Base-by-base conservation (phyloP, 2,113 vertebrate species). In the Rousettus leschenaultii region DNA sequence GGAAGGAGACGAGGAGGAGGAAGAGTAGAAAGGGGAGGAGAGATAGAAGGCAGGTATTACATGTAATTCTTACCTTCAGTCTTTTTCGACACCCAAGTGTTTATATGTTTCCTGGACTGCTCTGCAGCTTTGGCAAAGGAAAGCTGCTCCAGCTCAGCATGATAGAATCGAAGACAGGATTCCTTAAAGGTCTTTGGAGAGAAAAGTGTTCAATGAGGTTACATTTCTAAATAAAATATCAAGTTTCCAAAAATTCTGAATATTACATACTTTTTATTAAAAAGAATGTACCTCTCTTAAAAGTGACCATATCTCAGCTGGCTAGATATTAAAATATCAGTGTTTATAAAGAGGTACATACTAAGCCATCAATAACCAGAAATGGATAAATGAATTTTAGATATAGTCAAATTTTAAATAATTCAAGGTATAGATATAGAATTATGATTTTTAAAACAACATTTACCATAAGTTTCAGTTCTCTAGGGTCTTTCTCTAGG, bases 101-200 rank as follows among this genome's bases (percentile, higher is more conserved):
- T 94, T 30, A 97, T 97, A 11, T 89, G 88, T 12, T 89, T 43
- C 51, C 51, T 91, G 93, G 88, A 95, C 7, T 48, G 7, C 16
- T 98, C 95, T 38, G 85, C 15, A 14, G 14, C 95, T 30, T 21
- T 15, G 1, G 7, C 30, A 14, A 96, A 93, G 14, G 95, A 33
- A 14, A 97, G 85, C 70, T 71, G 70, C n/a, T 97, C 77, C 53
- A 96, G 40, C 45, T 96, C 91, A 0, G 84, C 35, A 0, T 28
- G 18, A 13, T 92, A 96, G 51, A 96, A 96, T 16, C 26, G 33
- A n/a, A 86, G 45, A 59, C 92, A 98, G 33, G 74, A 53, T 5
- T 94, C 87, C 85, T 89, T 74, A 38, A 94, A 98, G 3, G 90
- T 12, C 97, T 98, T 65, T 13, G 53, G 71, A 95, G 18, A 84